Evolutionary conservation across 2,113 vertebrate species (phyloP), one percentile per base, ranked within the genome.

Genomic region (Protobothrops flavoviridis): DNA sequence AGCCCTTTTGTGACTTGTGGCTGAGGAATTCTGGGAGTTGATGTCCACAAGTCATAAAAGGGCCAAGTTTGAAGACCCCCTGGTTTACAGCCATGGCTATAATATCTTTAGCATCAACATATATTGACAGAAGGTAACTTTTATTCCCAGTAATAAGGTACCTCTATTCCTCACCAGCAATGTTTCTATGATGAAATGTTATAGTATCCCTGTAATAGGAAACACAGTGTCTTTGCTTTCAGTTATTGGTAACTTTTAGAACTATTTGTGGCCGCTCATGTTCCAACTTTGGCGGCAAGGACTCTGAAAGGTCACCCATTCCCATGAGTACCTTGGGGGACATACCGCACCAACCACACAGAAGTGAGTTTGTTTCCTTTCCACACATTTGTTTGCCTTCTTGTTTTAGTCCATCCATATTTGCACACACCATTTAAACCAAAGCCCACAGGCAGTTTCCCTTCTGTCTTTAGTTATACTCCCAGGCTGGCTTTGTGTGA

Each of bases 401-500:
- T 90, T 93, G 88, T 86, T 90, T 90, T 61, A 61, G 87, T 20
- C 55, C 45, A 52, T 90, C 74, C 92, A 61, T 45, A 90, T 59
- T 74, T 93, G 33, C 74, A 90, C 53, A 61, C 69, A 59, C 85
- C 24, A 59, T 61, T 93, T 90, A 86, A 93, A 90, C 88, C 23
- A 29, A 90, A 2, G 61, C 88, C 88, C 92, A 93, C 55, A 33
- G 92, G 92, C 92, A 93, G 20, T 93, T 90, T 89, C 45, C 56
- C 52, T 90, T 55, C 81, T 90, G 21, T 86, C 74, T 90, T 93
- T 86, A 52, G 88, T 93, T 85, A 64, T 86, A 90, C 88, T 93
- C 88, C 88, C 92, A 87, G 94, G 91, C 87, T 93, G 3, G 56
- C 90, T 93, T 91, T 91, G 89, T 93, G 17, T 92, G 61, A 90